Base-by-base conservation (phyloP, 2,113 vertebrate genomes). In the Castor canadensis region DNA sequence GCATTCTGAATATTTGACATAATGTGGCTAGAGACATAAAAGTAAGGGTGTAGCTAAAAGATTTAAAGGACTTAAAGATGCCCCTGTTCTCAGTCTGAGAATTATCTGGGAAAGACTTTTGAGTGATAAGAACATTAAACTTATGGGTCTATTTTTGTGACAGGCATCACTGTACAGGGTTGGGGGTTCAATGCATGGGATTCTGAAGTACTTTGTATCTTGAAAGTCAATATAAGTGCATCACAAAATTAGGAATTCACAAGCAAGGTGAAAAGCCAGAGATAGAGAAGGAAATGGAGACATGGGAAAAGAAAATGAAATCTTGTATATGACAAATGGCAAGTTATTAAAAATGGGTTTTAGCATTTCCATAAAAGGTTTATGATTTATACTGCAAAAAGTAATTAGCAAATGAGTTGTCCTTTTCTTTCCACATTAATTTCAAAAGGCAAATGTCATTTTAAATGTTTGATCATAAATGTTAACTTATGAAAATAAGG, bases 181-280 rank as follows among this genome's bases (percentile, higher is more conserved):
- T 92, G n/a, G 19, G 73, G 52, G 22, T 54, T 17, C 47, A 89
- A 89, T 85, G 30, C 15, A 87, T 69, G n/a, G 62, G 60, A n/a
- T 77, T 85, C 49, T 94, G 38, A 77, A 91, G 9, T 67, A 87
- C 47, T 64, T 66, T 45, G 9, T 49, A 79, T 58, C 38, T 81
- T 88, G 75, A 82, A 82, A 93, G 22, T 81, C 19, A 93, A 2
- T 72, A 75, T 82, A 87, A 91, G 93, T 85, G 26, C 77, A 94
- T 38, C 76, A 80, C 9, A 91, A 76, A 92, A 85, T 45, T 35
- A 88, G 54, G 20, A 81, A 66, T 93, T 91, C 60, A 91, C 11
- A 88, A 47, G 54, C 19, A 96, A 85, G 26, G 17, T 77, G n/a
- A 75, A 91, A 94, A 94, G 9, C 4, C 35, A 77, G 26, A 64